These are phyloP conservation scores for Arvicanthis niloticus DNA, from an alignment of 2,113 vertebrate species.

Conservation along the genomic window DNA sequence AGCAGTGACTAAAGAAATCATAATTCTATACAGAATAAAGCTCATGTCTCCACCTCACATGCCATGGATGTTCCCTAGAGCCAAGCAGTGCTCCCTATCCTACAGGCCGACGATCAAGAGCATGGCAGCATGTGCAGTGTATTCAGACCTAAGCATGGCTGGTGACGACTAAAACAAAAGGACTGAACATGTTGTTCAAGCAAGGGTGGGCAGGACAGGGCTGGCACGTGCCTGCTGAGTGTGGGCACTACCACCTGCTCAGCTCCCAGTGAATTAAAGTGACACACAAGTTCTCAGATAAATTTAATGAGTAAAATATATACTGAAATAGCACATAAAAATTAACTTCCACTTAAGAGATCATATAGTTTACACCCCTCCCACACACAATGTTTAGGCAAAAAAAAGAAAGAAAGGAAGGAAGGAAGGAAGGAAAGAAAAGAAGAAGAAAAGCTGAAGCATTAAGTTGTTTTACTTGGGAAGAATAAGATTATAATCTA, in stretches of 20 bases:
- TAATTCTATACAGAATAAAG: not conserved
- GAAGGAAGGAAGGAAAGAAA: not conserved
- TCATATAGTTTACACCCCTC: constrained; percentile 40
- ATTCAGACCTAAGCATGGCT: not conserved
- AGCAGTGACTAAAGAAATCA: fast-evolving
- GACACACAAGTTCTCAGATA: constrained; percentile 67
- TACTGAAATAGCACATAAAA: constrained; percentile 77
- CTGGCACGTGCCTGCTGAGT: too few relatives aligned
- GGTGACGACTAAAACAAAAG: not conserved
- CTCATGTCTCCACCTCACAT: fast-evolving
- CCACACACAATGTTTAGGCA: not conserved
- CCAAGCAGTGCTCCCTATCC: fast-evolving
- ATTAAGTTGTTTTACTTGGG: constrained; percentile 38
- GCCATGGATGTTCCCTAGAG: not conserved
- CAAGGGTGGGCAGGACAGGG: fast-evolving
- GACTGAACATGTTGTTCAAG: not conserved
- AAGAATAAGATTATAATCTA: constrained; percentile 48
- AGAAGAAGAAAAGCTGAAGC: constrained; percentile 58
- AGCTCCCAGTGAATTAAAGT: not conserved
- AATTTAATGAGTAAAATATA: constrained; percentile 85
- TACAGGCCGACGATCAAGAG: fast-evolving
- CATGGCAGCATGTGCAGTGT: fast-evolving
- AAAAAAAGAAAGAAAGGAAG: not conserved
- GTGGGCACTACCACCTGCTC: fast-evolving
- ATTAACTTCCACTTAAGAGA: constrained; percentile 78